phyloP scores from a whole-genome alignment of 2,888 invertebrate genomes.

The Harpagoxenus sublaevis region DNA sequence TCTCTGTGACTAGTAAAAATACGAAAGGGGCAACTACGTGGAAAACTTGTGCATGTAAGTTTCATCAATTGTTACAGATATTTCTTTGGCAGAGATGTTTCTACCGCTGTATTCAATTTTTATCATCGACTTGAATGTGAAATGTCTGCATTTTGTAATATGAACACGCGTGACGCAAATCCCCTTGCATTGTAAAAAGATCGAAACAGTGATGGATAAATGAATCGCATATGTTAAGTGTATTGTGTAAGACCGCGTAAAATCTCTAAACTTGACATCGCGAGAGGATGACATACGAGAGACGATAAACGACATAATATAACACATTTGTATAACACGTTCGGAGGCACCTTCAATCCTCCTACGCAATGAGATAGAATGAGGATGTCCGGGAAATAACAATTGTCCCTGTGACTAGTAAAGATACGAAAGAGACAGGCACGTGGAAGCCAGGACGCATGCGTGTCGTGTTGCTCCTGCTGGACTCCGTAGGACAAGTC shows the following conservation, averaged over 20 bases:
- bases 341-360: constrained; percentile 29
- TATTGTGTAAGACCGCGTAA: background rate
- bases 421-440: constrained; percentile 78
- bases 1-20: constrained; percentile 35
- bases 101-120: constrained; percentile 8
- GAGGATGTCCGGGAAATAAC: constrained; percentile 60
- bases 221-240: constrained; percentile 6
- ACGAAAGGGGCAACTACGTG: background rate
- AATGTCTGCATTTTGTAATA: constrained; percentile 11
- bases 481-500: constrained; percentile 78
- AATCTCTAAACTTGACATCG: background rate
- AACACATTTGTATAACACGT: constrained; percentile 5
- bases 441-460: constrained; percentile 82
- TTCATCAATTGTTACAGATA: background rate
- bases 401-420: constrained; percentile 63
- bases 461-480: constrained; percentile 84
- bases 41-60: constrained; percentile 1
- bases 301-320: constrained; percentile 28
- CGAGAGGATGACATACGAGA: background rate
- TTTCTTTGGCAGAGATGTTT: constrained; percentile 4
- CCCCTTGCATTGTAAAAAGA: background rate
- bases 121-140: background rate
- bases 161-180: constrained; percentile 6
- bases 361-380: constrained; percentile 63
- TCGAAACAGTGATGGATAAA: background rate